These are phyloP conservation scores for Parnassius smintheus DNA, from an alignment of 2,888 invertebrate genomes.

Conservation along the genomic window DNA sequence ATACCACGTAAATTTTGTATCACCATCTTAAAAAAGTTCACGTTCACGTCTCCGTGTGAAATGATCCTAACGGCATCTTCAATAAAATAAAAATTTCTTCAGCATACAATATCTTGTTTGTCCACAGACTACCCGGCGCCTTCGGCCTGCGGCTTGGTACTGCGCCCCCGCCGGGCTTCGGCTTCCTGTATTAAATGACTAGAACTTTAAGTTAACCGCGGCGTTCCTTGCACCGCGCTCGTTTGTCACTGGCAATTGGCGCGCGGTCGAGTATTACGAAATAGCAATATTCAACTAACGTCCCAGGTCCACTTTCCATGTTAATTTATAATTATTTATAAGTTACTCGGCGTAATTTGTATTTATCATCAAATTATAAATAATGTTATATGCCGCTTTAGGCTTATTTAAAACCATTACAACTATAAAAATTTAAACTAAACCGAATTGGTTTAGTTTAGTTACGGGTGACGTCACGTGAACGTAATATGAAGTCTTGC, in stretches of 20 bases:
- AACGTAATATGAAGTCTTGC: too few species aligned
- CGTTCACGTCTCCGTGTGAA: too few species aligned
- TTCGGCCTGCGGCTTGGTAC: constrained; percentile 20
- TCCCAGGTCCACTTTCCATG: constrained; percentile 19
- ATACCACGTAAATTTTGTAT: too few species aligned
- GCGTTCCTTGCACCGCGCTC: neutral
- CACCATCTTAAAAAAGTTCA: too few species aligned
- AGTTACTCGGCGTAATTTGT: constrained; percentile 19
- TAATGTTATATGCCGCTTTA: too few species aligned
- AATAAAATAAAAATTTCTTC: neutral
- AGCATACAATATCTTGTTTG: neutral
- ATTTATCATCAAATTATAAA: too few species aligned
- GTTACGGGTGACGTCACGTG: too few species aligned
- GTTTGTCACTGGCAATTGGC: neutral
- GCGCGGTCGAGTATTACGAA: neutral
- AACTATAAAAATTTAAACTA: neutral
- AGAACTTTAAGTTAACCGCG: neutral
- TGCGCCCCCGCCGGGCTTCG: constrained; percentile 21
- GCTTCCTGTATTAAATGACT: constrained; percentile 22
- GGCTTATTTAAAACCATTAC: neutral
- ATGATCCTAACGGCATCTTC: too few species aligned
- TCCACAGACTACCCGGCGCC: constrained; percentile 29
- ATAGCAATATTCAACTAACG: constrained; percentile 6
- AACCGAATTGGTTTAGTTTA: neutral
- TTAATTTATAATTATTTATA: constrained; percentile 22